phyloP scores from a whole-genome alignment of 1,140 invertebrate genomes.

The Heliothis virescens region DNA sequence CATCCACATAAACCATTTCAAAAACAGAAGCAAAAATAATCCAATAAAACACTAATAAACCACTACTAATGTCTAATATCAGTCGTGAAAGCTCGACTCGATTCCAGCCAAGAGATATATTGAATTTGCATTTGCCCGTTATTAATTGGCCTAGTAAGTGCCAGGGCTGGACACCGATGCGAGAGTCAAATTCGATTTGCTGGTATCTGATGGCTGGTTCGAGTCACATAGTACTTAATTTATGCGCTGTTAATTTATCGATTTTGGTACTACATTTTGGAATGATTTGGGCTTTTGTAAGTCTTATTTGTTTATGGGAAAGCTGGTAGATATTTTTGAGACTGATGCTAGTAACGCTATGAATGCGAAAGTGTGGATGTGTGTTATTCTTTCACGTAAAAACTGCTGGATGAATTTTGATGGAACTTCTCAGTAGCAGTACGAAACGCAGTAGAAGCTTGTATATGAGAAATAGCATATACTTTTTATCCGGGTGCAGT shows the following conservation, averaged over 20 bases:
- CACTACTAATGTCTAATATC: constrained; percentile 14
- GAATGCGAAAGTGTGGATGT: no score
- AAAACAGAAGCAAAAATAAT: neutral
- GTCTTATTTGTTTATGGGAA: neutral
- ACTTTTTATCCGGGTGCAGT: no score
- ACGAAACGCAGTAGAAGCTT: no score
- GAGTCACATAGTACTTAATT: constrained; percentile 15
- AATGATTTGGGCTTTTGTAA: neutral
- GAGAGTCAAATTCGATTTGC: constrained; percentile 28
- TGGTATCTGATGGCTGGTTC: neutral
- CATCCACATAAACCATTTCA: neutral
- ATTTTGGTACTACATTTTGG: neutral
- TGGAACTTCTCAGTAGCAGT: no score
- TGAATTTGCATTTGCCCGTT: constrained; percentile 37
- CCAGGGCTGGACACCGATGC: neutral
- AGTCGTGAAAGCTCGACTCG: constrained; percentile 10
- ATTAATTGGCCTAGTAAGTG: constrained; percentile 33
- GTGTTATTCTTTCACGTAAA: no score
- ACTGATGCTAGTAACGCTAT: no score
- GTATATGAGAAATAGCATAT: no score
- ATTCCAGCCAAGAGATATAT: constrained; percentile 26
- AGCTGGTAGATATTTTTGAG: neutral
- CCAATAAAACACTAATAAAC: constrained; percentile 18
- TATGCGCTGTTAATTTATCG: constrained; percentile 8
- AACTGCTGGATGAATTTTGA: no score